These are phyloP conservation scores for Scaptomyza cyrtandrae DNA, from an alignment of 2,888 invertebrate genomes.

Conservation along the genomic window DNA sequence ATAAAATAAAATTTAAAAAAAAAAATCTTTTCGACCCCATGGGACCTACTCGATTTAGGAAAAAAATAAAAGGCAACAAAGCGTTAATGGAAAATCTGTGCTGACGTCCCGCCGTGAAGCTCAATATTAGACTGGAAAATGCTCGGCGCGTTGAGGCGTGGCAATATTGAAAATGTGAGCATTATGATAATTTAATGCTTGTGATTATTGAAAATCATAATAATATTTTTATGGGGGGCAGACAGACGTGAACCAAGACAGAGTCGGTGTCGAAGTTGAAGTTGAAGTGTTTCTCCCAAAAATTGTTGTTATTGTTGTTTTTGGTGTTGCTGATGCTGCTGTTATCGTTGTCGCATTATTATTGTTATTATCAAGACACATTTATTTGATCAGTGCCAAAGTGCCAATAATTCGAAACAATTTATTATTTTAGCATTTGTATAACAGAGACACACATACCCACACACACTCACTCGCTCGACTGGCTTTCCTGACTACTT, in stretches of 20 bases:
- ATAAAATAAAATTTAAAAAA: constrained; percentile 50
- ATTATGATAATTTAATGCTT: constrained; percentile 77
- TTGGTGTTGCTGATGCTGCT: constrained; percentile 57
- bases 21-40: constrained; percentile 25
- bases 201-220: constrained; percentile 79
- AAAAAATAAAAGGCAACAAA: constrained; percentile 25
- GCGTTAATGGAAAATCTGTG: constrained; percentile 52
- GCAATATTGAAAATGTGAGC: constrained; percentile 72
- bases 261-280: constrained; percentile 20
- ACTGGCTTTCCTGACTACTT: constrained; percentile 50
- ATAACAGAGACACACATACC: constrained; percentile 46
- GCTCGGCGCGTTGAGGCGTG: constrained; percentile 31
- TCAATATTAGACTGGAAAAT: constrained; percentile 18
- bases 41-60: constrained; percentile 22
- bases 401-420: constrained; percentile 79
- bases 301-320: constrained; percentile 36
- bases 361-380: constrained; percentile 77
- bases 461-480: constrained; percentile 21
- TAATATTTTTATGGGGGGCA: constrained; percentile 65
- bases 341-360: constrained; percentile 75
- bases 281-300: constrained; percentile 16
- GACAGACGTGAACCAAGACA: constrained; percentile 37
- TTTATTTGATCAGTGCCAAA: constrained; percentile 77
- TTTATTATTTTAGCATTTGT: constrained; percentile 80
- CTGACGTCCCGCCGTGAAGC: constrained; percentile 3